Evolutionary conservation across 2,797 vertebrate species (phyloP).

Genomic region (Echiichthys vipera): DNA sequence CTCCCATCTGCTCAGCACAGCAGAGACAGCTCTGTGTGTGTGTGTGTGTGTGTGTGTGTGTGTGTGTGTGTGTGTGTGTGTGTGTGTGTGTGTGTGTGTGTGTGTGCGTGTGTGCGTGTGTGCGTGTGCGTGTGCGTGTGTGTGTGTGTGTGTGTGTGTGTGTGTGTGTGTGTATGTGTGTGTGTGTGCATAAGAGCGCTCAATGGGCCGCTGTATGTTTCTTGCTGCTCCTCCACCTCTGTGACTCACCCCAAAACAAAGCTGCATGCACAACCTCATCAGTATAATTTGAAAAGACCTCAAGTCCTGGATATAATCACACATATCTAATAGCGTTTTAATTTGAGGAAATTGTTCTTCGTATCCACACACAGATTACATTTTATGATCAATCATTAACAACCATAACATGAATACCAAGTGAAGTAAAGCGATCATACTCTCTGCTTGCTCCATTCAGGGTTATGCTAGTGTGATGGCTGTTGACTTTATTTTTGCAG

Average conservation of each 20-base stretch:
- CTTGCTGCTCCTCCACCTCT: neutral
- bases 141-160: neutral
- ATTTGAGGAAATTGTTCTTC: neutral
- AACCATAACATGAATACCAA: neutral
- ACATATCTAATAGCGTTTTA: neutral
- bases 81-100: conserved; percentile 13
- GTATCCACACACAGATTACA: neutral
- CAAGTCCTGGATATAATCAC: neutral
- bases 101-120: neutral
- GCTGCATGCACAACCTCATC: neutral
- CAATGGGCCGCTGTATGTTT: neutral
- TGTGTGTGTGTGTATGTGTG: neutral
- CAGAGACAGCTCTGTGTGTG: conserved; percentile 40
- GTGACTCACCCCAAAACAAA: conserved; percentile 5
- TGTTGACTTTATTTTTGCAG: conserved; percentile 19
- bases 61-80: conserved; percentile 11
- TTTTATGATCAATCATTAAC: neutral
- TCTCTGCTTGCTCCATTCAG: neutral
- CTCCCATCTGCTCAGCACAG: conserved; percentile 14
- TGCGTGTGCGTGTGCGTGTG: neutral
- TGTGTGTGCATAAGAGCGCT: neutral
- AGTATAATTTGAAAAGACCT: conserved; percentile 7
- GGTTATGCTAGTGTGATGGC: neutral
- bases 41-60: conserved; percentile 21
- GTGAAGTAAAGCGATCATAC: neutral